A percentile compares a stretch with the other conserved stretches of the same genome.
Conservation (phyloP, 2,113 vertebrate genomes). For the Anthoscopus minutus region DNA sequence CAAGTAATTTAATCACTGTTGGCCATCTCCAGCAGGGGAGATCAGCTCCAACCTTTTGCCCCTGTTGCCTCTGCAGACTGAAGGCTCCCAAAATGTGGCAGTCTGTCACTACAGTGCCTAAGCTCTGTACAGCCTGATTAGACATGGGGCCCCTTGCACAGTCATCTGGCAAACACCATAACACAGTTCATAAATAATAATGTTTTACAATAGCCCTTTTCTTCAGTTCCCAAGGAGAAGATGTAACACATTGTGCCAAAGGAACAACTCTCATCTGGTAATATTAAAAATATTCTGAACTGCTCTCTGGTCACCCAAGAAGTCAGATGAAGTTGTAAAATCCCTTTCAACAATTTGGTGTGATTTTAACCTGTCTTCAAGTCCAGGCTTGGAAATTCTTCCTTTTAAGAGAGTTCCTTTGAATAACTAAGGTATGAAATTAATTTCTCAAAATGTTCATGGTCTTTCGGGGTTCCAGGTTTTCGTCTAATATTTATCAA, state of each 20-base stretch:
- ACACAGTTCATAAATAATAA: slow-evolving; percentile 25
- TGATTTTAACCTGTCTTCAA: neutral
- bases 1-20: neutral
- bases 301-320: neutral
- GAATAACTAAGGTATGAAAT: neutral
- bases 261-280: neutral
- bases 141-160: neutral
- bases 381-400: neutral
- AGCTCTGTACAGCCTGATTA: neutral
- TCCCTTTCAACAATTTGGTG: neutral
- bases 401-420: neutral
- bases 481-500: neutral
- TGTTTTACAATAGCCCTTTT: slow-evolving; percentile 23
- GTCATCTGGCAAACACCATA: slow-evolving; percentile 16
- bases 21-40: neutral
- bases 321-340: neutral
- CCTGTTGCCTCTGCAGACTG: neutral
- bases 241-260: neutral
- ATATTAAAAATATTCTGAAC: slow-evolving; percentile 6
- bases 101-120: neutral
- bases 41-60: neutral
- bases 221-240: slow-evolving; percentile 1
- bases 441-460: neutral
- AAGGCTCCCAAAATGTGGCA: neutral
- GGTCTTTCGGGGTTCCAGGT: neutral